phyloP scores from a whole-genome alignment of 1,140 invertebrate genomes.

The Drosophila arawakana region DNA sequence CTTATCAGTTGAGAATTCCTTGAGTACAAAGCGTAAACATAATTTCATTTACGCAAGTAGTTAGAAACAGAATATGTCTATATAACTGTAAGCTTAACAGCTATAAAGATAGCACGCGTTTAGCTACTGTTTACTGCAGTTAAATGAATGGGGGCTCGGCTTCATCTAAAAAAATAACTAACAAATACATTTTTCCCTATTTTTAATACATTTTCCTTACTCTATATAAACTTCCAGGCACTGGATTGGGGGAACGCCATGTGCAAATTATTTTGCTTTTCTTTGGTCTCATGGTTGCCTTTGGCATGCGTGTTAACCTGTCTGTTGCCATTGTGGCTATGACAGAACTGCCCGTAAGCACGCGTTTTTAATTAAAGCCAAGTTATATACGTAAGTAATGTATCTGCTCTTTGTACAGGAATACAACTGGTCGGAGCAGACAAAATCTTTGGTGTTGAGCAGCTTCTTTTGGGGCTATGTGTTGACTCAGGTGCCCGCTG shows the following conservation, averaged over 20 bases:
- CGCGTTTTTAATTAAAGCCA: too few relatives aligned
- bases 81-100: neutral
- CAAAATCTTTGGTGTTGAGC: slow-evolving; percentile 86
- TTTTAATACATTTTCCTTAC: neutral
- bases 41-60: neutral
- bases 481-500: slow-evolving; percentile 87
- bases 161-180: too few relatives aligned
- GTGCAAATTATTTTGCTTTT: slow-evolving; percentile 88
- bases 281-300: slow-evolving; percentile 87
- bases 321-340: slow-evolving; percentile 87
- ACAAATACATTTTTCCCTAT: too few relatives aligned
- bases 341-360: slow-evolving; percentile 77
- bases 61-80: neutral
- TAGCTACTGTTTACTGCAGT: neutral
- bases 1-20: neutral
- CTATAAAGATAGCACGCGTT: neutral
- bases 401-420: slow-evolving; percentile 75
- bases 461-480: slow-evolving; percentile 89
- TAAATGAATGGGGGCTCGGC: neutral
- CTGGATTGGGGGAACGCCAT: slow-evolving; percentile 87
- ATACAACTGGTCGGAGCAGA: slow-evolving; percentile 85
- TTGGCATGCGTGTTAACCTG: slow-evolving; percentile 87
- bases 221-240: slow-evolving; percentile 44
- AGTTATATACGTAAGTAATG: neutral
- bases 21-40: too few relatives aligned